Base-by-base conservation (phyloP, 2,888 invertebrate species). In the Ennomos erosarius region DNA sequence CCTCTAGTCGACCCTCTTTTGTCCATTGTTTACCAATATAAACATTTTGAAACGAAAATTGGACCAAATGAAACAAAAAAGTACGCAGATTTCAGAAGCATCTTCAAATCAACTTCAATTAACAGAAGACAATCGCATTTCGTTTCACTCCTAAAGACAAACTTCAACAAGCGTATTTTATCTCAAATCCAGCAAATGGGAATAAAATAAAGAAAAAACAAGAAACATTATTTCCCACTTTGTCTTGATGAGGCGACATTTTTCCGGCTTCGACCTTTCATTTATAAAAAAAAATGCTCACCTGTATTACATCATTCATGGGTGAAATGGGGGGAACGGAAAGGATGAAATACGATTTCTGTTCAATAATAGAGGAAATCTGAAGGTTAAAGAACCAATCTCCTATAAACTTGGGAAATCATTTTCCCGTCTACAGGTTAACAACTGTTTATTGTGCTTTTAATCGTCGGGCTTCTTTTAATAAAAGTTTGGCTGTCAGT, bases 331-430 rank as follows among this genome's bases (percentile, higher is more conserved):
- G 46, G 64, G 58, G 65, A 67, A 62, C 65, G 69, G 60, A 69
- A 67, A 64, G 64, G 67, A 67, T 69, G 67, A 69, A 67, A 69
- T 67, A 67, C 64, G 65, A 67, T 69, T 69, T 62, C 64, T 65
- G 60, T 52, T 56, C 55, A 67, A 67, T 67, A 67, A 66, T 62
- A 64, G 60, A 51, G 62, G 60, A 63, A 64, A 64, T 62, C 62
- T 64, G 55, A 60, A 65, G 60, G 62, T 65, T 64, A 62, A 65
- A 67, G 59, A 60, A 59, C 58, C 65, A 63, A 67, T 67, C 59
- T 56, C 50, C 54, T 42, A n/a, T n/a, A 63, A 58, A 51, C 58
- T 64, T 60, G 56, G 64, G 55, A 64, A 68, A 65, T 62, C 55
- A 54, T 49, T 64, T 67, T 56, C 33, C 49, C 51, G 49, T 52